Conservation (phyloP, 2,797 vertebrate species). For the Hyperoplus immaculatus region DNA sequence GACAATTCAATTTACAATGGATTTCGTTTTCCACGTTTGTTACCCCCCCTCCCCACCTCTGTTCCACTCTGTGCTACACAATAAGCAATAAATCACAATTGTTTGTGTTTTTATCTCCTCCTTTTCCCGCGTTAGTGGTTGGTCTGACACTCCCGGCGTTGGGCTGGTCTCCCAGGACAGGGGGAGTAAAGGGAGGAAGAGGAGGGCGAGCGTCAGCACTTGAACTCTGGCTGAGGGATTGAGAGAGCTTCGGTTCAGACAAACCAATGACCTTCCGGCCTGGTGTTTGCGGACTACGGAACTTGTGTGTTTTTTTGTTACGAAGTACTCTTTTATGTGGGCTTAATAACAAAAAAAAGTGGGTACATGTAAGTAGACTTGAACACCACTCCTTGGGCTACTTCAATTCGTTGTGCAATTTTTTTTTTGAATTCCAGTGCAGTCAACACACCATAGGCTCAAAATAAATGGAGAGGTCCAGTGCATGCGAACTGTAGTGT, state of each 20-base stretch:
- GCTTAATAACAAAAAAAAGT: constrained; percentile 48
- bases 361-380: constrained; percentile 16
- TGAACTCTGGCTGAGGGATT: constrained; percentile 94
- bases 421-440: constrained; percentile 20
- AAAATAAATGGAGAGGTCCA: constrained; percentile 1
- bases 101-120: constrained; percentile 90
- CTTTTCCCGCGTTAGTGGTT: constrained; percentile 52
- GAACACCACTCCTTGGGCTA: constrained; percentile 8
- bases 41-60: constrained; percentile 25
- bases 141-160: constrained; percentile 86
- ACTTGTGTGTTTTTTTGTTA: constrained; percentile 88
- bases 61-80: constrained; percentile 82
- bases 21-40: constrained; percentile 85
- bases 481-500: constrained; percentile 6
- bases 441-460: background rate
- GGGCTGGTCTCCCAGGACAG: constrained; percentile 89
- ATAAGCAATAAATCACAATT: constrained; percentile 99
- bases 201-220: constrained; percentile 87
- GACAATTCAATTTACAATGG: constrained; percentile 98
- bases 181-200: constrained; percentile 85
- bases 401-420: constrained; percentile 2
- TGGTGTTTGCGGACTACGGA: constrained; percentile 85
- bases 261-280: constrained; percentile 94
- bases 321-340: constrained; percentile 43
- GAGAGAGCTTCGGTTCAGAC: constrained; percentile 93